Base-by-base conservation (phyloP, 2,888 invertebrate species). In the Pharmacophagus antenor region DNA sequence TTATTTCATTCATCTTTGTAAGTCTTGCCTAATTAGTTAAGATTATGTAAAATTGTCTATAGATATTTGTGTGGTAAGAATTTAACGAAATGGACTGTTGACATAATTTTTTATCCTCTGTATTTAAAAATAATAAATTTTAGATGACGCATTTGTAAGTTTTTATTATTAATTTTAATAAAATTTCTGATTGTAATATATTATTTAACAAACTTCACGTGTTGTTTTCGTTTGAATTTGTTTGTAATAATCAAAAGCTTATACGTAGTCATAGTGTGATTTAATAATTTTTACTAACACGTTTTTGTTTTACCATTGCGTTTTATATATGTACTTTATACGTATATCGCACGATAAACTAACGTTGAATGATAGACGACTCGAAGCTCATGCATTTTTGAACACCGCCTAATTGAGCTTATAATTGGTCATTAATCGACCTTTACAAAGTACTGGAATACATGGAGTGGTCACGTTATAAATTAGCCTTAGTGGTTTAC, bases 341-440 rank as follows among this genome's bases (percentile, higher is more conserved):
- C 27, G 2, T 7, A 8, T 27, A 12, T 27, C 10, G 27, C 27
- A 27, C 12, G 27, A 27, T 27, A 27, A n/a, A 27, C 27, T 10
- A 27, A 27, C 8, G 27, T 27, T 2, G 8, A 3, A 27, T 27
- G 41, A 41, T 41, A 42, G 42, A 42, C 8, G 42, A 42, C n/a
- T 42, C 17, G 42, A 31, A 31, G 31, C 31, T 31, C 31, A 31
- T 27, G 15, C 17, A 27, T 27, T 20, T 27, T 27, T 20, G n/a
- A 51, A 7, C 2, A 20, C 42, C 5, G 7, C 21, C 10, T 17
- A 37, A 37, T 37, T 18, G 22, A n/a, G 21, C 21, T 17, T 22
- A 15, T 22, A 7, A 20, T 20, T 31, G 20, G 31, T 31, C 18
- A 31, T 18, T 42, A 53, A 53, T 53, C 23, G 53, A 12, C 27